Evolutionary conservation across 2,888 invertebrate species (phyloP), one percentile per base, ranked within the genome.

Genomic region (Leptopilina myrica): DNA sequence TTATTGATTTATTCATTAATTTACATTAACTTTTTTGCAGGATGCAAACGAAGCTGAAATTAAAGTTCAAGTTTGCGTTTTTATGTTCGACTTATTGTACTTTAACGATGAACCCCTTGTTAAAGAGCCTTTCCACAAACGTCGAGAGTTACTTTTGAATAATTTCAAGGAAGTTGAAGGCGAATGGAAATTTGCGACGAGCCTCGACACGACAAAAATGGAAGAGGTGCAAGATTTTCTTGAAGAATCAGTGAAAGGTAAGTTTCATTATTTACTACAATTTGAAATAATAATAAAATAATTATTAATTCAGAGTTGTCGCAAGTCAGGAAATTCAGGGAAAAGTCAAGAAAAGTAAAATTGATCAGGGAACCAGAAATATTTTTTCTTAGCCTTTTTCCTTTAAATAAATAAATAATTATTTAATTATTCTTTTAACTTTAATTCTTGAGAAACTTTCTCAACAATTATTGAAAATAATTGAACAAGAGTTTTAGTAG

Each of bases 191-290:
- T 98, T 98, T 92, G 99, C 99, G 0, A 96, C 95, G 7, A 94
- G 94, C 64, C 92, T 95, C 80, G 98, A 98, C 91, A 97, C 98
- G 7, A 94, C 93, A 76, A 95, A 95, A 78, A 95, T 96, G 90
- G 99, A 99, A 89, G 97, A 98, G 90, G 97, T 99, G 78, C 96
- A 97, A 92, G 96, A 95, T 86, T 98, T 99, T 92, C 93, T 99
- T 78, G 98, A 99, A 78, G 98, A 98, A 89, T 96, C 99, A 5
- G 95, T 99, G 78, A 97, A 97, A 93, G 96, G 96, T 95, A 87
- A 20, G 6, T 56, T 62, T 64, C 7, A 26, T 14, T 3, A 65
- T n/a, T 65, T 65, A 33, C 40, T 67, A 65, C 20, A 20, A 43
- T 49, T 11, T 12, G 12, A 8, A 49, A 49, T 49, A 8, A 49